Evolutionary conservation across 2,113 vertebrate genomes (phyloP), one percentile per base, ranked within the genome.

Genomic region (Tachycineta bicolor): DNA sequence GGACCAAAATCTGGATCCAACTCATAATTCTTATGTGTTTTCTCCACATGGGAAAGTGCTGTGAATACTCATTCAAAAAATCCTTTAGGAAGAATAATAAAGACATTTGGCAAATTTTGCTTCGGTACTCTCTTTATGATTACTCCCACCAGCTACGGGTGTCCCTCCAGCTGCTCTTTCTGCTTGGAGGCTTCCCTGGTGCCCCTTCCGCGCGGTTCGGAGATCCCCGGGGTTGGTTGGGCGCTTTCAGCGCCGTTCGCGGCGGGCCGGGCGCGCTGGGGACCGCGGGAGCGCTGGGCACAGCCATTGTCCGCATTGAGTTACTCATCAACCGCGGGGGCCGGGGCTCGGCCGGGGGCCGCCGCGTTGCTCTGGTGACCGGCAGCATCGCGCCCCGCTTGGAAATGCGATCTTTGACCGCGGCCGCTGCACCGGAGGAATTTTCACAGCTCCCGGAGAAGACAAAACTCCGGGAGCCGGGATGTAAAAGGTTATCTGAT

Each of bases 291-390:
- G 96, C 62, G 31, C 95, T 21, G 94, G 96, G 73, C 13, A 15
- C 7, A 16, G 94, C 92, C 97, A 96, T 98, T 98, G 98, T 98
- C 96, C 96, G 83, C 5, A n/a, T n/a, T n/a, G 17, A 55, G 98
- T 98, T 98, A 98, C 98, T 98, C 95, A 98, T 98, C 97, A 97
- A 97, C 97, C 63, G 17, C 15, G 22, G 90, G 89, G 87, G 88
- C 78, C 10, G n/a, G 34, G 93, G 90, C 89, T 25, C n/a, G 20
- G 47, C 21, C 21, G 22, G 43, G 39, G 65, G 47, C 37, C 21
- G 68, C 64, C 90, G 76, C 47, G 97, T 98, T 96, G 62, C 98
- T 87, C 73, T 96, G 98, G 98, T 91, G 90, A 98, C 98, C 68
- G 29, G 81, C 67, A 39, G 96, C 95, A 93, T 95, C 63, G 69